Conservation (phyloP, 2,797 vertebrate species). For the Phoebastria nigripes region DNA sequence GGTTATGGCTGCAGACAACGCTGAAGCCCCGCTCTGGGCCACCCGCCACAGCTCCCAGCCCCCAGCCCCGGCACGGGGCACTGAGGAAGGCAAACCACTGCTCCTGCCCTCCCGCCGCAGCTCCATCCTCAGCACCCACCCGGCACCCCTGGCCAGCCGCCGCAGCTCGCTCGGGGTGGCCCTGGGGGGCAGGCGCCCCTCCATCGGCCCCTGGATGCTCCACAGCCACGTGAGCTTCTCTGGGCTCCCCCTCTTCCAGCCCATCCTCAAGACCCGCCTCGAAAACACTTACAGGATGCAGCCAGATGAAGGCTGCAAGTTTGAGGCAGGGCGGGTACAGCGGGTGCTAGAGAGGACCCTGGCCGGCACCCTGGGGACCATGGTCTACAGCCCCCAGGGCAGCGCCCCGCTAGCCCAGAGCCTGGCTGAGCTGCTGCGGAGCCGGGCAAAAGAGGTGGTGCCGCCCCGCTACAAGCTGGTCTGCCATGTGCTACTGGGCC, state of each 20-base stretch:
- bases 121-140: constrained; percentile 56
- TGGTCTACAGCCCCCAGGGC: constrained; percentile 44
- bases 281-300: constrained; percentile 70
- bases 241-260: constrained; percentile 65
- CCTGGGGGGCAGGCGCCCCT: constrained; percentile 54
- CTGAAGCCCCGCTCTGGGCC: not conserved
- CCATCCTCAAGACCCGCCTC: not conserved
- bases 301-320: constrained; percentile 62
- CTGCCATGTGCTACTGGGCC: constrained; percentile 74
- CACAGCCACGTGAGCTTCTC: constrained; percentile 73
- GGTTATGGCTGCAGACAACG: not conserved
- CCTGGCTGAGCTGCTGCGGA: constrained; percentile 69
- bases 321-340: constrained; percentile 31
- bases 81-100: not conserved
- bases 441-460: constrained; percentile 62
- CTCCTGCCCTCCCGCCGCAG: constrained; percentile 55
- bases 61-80: not conserved
- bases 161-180: constrained; percentile 62
- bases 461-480: constrained; percentile 79
- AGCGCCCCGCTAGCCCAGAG: constrained; percentile 40
- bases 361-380: not conserved
- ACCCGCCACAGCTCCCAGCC: not conserved
- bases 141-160: constrained; percentile 31
- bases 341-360: constrained; percentile 57
- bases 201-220: constrained; percentile 67